Percentiles rank a stretch among this genome's conserved stretches.
phyloP scores from a whole-genome alignment of 35 echinoderm and acorn worm genomes.

The Acanthaster planci region DNA sequence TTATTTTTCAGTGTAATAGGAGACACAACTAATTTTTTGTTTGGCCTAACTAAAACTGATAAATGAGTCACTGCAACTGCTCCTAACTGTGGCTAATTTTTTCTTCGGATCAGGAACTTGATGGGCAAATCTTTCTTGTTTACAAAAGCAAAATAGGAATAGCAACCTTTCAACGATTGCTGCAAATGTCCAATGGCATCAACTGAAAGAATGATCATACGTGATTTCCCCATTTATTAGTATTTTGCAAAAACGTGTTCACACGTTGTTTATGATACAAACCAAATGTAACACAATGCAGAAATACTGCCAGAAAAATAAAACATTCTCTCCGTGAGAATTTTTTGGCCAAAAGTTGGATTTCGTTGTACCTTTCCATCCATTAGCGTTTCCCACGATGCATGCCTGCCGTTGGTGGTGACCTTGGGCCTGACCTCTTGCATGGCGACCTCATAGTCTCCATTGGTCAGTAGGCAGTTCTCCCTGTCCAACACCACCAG shows the following conservation, averaged over 20 bases:
- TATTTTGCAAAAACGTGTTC: background rate
- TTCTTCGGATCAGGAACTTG: no score
- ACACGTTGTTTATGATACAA: background rate
- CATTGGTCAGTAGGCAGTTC: slow-evolving; percentile 85
- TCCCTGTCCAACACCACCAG: slow-evolving; percentile 81
- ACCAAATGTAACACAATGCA: background rate
- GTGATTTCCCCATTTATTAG: no score
- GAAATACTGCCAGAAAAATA: background rate
- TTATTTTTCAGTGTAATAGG: no score
- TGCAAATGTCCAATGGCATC: no score
- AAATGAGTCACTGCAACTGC: no score
- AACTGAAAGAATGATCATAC: no score
- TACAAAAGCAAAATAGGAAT: no score
- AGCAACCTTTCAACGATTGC: no score
- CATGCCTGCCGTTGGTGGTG: slow-evolving; percentile 50
- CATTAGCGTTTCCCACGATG: slow-evolving; percentile 92
- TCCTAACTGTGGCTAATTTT: no score
- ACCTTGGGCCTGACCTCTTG: slow-evolving; percentile 78
- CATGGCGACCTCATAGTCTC: slow-evolving; percentile 86
- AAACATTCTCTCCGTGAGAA: background rate
- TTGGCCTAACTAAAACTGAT: no score
- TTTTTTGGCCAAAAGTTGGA: background rate
- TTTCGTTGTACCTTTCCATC: slow-evolving; percentile 45
- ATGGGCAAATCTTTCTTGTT: no score
- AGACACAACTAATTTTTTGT: no score